Evolutionary conservation across 2,797 vertebrate species (phyloP).

Genomic region (Malacoraja senta): DNA sequence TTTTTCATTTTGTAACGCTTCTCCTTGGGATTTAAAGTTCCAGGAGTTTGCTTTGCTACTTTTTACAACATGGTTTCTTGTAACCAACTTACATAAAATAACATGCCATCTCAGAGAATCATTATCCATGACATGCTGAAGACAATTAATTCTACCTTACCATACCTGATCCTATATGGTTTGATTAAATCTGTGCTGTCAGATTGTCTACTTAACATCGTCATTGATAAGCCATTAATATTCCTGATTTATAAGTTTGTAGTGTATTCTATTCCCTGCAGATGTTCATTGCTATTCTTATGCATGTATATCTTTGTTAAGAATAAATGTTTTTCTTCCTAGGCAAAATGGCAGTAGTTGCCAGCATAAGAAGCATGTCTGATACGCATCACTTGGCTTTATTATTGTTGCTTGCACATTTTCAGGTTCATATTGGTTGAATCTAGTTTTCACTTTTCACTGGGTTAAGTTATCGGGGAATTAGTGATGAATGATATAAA

Average conservation of each 20-base stretch:
- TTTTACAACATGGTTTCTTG: no score
- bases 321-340: not conserved
- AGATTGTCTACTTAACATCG: not conserved
- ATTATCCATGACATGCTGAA: not conserved
- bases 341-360: not conserved
- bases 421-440: not conserved
- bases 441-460: not conserved
- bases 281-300: not conserved
- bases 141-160: not conserved
- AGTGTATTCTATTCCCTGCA: not conserved
- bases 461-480: not conserved
- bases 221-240: not conserved
- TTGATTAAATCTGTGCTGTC: no score
- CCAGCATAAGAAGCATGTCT: not conserved
- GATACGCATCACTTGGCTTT: not conserved
- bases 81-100: no score
- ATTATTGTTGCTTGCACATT: not conserved
- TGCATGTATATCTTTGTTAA: not conserved
- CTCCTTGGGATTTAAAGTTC: no score
- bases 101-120: no score
- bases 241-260: no score
- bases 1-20: no score
- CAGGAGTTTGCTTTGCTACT: no score
- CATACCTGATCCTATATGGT: not conserved
- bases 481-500: slow-evolving; percentile 13